phyloP scores from a whole-genome alignment of 2,888 invertebrate genomes.

The Aromia moschata region DNA sequence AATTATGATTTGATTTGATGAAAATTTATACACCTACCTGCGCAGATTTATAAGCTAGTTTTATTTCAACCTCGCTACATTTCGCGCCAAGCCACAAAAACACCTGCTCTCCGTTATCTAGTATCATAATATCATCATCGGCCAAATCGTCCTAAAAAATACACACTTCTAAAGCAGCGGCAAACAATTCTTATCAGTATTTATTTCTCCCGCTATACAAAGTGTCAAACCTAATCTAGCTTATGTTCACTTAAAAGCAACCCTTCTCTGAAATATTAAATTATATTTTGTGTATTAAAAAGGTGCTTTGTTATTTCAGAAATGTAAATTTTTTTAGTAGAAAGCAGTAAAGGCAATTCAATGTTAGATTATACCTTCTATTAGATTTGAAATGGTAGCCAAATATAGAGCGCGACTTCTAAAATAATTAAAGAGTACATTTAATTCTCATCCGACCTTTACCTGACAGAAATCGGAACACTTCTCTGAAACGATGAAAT shows the following conservation, averaged over 20 bases:
- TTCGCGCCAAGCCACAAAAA: slow-evolving; percentile 97
- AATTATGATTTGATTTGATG: no score
- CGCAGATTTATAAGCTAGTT: slow-evolving; percentile 97
- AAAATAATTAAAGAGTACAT: neutral
- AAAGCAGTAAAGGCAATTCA: no score
- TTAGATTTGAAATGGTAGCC: no score
- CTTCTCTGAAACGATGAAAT: slow-evolving; percentile 98
- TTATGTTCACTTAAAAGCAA: no score
- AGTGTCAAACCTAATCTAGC: no score
- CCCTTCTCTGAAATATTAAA: no score
- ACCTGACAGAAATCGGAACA: slow-evolving; percentile 98
- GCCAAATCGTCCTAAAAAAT: slow-evolving; percentile 91
- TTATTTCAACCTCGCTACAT: slow-evolving; percentile 98
- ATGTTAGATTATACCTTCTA: no score
- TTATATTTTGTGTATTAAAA: no score
- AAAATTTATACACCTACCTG: slow-evolving; percentile 80
- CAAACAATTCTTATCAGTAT: neutral
- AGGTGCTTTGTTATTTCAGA: no score
- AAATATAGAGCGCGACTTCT: no score
- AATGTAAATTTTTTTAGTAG: no score
- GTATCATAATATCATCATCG: slow-evolving; percentile 99
- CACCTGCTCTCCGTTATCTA: slow-evolving; percentile 97
- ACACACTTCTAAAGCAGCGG: neutral
- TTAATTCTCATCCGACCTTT: slow-evolving; percentile 35
- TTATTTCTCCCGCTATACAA: no score